phyloP scores from a whole-genome alignment of 2,113 vertebrate species.

The Chaetodon trifascialis region DNA sequence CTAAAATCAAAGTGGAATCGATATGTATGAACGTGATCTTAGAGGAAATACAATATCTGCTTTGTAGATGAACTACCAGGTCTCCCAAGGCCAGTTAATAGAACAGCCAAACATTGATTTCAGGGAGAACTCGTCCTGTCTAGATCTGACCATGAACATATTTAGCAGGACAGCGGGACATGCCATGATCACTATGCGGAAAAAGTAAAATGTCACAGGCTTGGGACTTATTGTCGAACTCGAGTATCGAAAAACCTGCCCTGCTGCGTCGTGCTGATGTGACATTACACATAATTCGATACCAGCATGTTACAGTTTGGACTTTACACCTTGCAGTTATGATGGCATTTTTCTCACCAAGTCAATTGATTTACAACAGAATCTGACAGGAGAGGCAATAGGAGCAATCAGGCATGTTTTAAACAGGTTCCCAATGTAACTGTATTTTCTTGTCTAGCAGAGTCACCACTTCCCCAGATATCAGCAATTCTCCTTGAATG shows the following conservation, averaged over 20 bases:
- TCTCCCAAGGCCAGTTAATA: constrained; percentile 42
- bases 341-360: not conserved
- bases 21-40: constrained; percentile 42
- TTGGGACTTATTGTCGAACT: not conserved
- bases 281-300: not conserved
- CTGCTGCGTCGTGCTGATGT: constrained; percentile 15
- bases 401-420: not conserved
- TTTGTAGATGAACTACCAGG: constrained; percentile 31
- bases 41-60: constrained; percentile 51
- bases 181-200: not conserved
- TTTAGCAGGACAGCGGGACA: constrained; percentile 1
- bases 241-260: not conserved
- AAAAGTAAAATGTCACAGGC: not conserved
- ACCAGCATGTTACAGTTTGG: not conserved
- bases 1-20: constrained; percentile 48
- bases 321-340: not conserved
- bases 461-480: not conserved
- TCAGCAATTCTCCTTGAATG: not conserved
- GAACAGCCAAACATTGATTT: constrained; percentile 35
- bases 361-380: not conserved
- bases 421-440: not conserved
- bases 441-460: not conserved
- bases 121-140: constrained; percentile 5
- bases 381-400: not conserved
- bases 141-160: constrained; percentile 21